Evolutionary conservation across 2,888 invertebrate species (phyloP).

Genomic region (Hemistola chrysoprasaria): DNA sequence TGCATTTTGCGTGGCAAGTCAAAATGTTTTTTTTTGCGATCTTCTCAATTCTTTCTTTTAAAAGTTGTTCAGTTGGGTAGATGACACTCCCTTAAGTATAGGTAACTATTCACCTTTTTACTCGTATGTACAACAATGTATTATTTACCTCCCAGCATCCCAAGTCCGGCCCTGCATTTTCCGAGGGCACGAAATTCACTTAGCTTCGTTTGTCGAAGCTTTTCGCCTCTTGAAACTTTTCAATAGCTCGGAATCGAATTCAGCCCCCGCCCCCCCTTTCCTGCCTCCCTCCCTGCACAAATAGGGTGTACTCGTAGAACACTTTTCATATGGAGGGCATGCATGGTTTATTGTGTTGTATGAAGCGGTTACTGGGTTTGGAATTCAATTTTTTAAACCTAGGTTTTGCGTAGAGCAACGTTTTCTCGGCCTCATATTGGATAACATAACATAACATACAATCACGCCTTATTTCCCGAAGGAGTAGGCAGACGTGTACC

Average conservation of each 20-base stretch:
- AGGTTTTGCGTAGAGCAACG: no score
- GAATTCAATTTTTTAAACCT: no score
- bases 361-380: constrained; percentile 11
- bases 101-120: no score
- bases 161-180: constrained; percentile 42
- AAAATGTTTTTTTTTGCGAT: no score
- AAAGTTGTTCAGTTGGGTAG: no score
- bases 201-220: constrained; percentile 83
- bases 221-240: constrained; percentile 83
- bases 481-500: no score
- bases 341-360: constrained; percentile 36
- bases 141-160: constrained; percentile 9
- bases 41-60: no score
- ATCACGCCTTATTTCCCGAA: no score
- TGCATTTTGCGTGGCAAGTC: no score
- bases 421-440: no score
- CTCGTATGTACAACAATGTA: not conserved
- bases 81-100: no score
- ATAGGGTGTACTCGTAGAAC: constrained; percentile 40
- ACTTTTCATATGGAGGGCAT: constrained; percentile 45
- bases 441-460: no score
- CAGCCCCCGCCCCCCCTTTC: constrained; percentile 48
- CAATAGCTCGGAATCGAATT: constrained; percentile 80
- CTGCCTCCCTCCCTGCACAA: constrained; percentile 17
- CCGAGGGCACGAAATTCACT: constrained; percentile 81